These are phyloP conservation scores for Danionella cerebrum DNA, from an alignment of 2,113 vertebrate genomes.

Conservation along the genomic window DNA sequence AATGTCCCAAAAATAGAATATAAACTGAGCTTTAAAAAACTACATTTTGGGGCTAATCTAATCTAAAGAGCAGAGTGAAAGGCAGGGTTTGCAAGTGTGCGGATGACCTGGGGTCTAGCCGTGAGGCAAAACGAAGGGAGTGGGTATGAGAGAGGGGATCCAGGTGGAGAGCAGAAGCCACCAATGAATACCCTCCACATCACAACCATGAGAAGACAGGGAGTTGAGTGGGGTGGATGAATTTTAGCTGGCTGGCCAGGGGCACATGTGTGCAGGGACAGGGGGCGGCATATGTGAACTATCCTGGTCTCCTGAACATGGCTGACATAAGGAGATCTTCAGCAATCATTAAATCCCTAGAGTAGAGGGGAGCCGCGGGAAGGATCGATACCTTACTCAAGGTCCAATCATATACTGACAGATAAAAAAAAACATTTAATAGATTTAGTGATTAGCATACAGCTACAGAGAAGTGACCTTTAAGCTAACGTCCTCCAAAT, in stretches of 20 bases:
- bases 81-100: not conserved
- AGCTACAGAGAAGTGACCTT: no score
- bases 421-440: not conserved
- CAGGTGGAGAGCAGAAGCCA: constrained; percentile 24
- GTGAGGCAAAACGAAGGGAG: not conserved
- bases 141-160: not conserved
- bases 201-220: not conserved
- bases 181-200: not conserved
- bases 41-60: no score
- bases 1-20: no score
- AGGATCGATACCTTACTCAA: not conserved
- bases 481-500: no score
- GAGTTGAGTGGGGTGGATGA: not conserved
- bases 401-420: not conserved
- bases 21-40: no score
- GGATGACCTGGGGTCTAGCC: not conserved
- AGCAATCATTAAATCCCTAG: not conserved
- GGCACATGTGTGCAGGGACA: not conserved
- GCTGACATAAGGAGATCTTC: not conserved
- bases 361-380: not conserved
- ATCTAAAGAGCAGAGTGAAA: not conserved
- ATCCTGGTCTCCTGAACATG: constrained; percentile 6
- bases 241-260: not conserved
- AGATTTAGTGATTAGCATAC: no score
- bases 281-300: constrained; percentile 19